Evolutionary conservation across 1,140 invertebrate species (phyloP).

Genomic region (Sinonovacula constricta): DNA sequence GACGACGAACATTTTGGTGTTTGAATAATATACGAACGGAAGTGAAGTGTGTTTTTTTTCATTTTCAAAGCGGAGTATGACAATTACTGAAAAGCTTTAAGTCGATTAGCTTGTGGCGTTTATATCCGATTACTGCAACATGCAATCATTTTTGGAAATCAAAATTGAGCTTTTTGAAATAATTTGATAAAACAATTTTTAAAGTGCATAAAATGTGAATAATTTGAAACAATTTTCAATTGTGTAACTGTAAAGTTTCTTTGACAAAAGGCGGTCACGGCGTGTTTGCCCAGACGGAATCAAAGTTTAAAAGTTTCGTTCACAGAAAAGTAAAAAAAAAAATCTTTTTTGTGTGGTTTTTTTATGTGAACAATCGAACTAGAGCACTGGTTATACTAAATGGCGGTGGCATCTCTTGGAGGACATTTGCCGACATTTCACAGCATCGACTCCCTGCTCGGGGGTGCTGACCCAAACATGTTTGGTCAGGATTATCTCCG

Average conservation of each 20-base stretch:
- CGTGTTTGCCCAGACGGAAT: no score
- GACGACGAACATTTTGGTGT: no score
- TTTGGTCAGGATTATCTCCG: slow-evolving; percentile 13
- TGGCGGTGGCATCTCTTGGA: neutral
- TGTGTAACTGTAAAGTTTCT: no score
- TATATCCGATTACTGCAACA: neutral
- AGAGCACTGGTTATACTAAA: neutral
- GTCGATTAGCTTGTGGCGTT: neutral
- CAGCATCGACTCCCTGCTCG: slow-evolving; percentile 37
- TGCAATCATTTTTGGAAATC: neutral
- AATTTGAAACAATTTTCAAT: neutral
- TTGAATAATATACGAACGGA: neutral
- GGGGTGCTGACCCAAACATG: neutral
- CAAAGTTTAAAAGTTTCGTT: neutral
- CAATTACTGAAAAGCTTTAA: neutral
- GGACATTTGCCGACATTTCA: slow-evolving; percentile 25
- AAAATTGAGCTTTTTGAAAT: neutral
- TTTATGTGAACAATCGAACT: neutral
- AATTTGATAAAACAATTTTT: neutral
- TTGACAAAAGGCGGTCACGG: no score
- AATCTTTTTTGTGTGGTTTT: neutral
- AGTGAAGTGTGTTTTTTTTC: neutral
- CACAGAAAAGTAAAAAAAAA: neutral
- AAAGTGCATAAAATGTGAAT: neutral
- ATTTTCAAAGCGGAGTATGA: neutral